Base-by-base conservation (phyloP, 2,113 vertebrate species). In the Aphyosemion australe region DNA sequence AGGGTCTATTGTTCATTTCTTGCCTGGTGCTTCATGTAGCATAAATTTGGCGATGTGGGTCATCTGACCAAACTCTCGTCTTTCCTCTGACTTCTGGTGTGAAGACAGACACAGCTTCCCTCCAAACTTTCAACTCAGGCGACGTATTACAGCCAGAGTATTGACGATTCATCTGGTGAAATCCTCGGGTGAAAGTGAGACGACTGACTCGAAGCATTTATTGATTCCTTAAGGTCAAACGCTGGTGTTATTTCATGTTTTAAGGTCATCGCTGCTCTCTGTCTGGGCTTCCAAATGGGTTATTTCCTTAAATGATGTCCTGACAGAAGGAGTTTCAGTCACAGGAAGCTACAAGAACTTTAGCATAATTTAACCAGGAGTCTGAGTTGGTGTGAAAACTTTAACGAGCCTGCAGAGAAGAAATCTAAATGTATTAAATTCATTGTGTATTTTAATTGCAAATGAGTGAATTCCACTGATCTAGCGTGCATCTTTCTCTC, bases 401-500 rank as follows among this genome's bases (percentile, higher is more conserved):
- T 20, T 11, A 7, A 49, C 10, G 5, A 41, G 18, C 8, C 14
- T 46, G 16, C 2, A 11, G 31, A 20, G 46, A 49, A 5, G 12
- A 52, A 55, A 32, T 57, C 31, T 41, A 55, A 43, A 45, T 4
- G 18, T 49, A 57, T 42, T 57, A 16, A 48, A 48, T 49, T 52
- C 32, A 20, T 19, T 8, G 0, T 56, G 19, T 31, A 45, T 65
- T 62, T 54, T 45, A 32, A 49, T 57, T 12, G 2, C 10, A 54
- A 55, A 70, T 70, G 1, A 31, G 31, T n/a, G 12, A 43, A 26
- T 65, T 61, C 31, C 15, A 34, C 16, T 26, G 46, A 78, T 65
- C 69, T 52, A 18, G 26, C 18, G 12, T 56, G 54, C 59, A 6
- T 59, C 53, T 63, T 59, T 49, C 65, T 32, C 12, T 53, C 46